phyloP scores from a whole-genome alignment of 2,797 vertebrate species.

The Pyrrhura leucotis region DNA sequence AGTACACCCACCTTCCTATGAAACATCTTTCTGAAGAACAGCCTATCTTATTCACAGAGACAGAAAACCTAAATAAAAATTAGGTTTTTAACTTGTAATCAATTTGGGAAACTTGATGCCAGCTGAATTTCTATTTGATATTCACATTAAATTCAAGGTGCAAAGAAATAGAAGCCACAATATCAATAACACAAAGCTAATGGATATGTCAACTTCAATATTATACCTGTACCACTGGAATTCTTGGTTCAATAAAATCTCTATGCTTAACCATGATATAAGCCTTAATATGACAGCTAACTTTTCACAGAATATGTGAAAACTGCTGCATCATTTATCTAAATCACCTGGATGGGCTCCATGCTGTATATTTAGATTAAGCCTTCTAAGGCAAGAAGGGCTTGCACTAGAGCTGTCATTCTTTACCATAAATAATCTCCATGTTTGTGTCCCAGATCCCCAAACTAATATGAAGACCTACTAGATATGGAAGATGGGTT shows the following conservation, averaged over 20 bases:
- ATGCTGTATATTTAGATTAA: neutral
- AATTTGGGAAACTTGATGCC: constrained; percentile 6
- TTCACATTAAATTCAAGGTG: constrained; percentile 9
- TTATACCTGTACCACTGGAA: neutral
- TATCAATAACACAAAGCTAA: constrained; percentile 58
- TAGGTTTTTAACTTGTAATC: constrained; percentile 30
- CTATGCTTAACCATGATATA: neutral
- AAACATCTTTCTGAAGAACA: constrained; percentile 10
- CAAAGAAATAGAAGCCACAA: constrained; percentile 49
- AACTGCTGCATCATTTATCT: neutral
- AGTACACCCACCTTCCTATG: neutral
- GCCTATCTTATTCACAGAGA: neutral
- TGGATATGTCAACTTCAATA: constrained; percentile 41
- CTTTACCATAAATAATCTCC: rapidly evolving
- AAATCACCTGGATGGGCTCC: neutral
- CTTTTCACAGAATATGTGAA: neutral
- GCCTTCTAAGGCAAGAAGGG: neutral
- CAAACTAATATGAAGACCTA: neutral
- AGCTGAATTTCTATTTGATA: constrained; percentile 31
- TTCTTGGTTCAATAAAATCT: constrained; percentile 43
- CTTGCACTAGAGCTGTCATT: neutral
- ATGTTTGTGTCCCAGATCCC: neutral
- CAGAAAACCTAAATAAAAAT: constrained; percentile 13
- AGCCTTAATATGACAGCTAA: neutral
- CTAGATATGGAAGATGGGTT: neutral